Conservation (phyloP, 2,797 vertebrate genomes). For the Thripadectes ignobilis region DNA sequence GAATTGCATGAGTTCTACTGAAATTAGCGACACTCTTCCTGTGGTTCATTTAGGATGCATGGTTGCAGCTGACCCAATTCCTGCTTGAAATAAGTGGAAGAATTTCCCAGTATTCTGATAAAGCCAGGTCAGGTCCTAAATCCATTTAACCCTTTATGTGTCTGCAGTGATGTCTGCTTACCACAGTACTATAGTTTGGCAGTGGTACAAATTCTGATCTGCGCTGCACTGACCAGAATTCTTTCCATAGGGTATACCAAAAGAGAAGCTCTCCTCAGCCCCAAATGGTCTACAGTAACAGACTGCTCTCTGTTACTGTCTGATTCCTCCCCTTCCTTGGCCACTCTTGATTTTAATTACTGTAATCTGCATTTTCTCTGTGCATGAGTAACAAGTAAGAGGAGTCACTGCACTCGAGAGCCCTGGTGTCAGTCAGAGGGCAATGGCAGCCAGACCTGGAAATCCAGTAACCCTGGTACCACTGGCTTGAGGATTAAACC, state of each 20-base stretch:
- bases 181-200: rapidly evolving
- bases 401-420: rapidly evolving
- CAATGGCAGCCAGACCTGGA: not conserved
- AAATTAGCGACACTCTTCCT: not conserved
- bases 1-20: not conserved
- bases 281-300: not conserved
- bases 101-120: not conserved
- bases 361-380: not conserved
- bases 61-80: slow-evolving; percentile 28
- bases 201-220: not conserved
- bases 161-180: not conserved
- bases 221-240: too few species aligned
- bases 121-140: not conserved
- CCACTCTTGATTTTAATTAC: not conserved
- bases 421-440: not conserved
- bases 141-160: not conserved
- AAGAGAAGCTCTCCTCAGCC: not conserved
- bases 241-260: rapidly evolving
- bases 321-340: not conserved
- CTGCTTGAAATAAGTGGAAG: not conserved
- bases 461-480: not conserved
- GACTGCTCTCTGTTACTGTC: not conserved
- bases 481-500: not conserved
- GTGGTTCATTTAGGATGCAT: not conserved
- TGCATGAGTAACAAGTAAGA: not conserved